A percentile compares a stretch with the other conserved stretches of the same genome.
Evolutionary conservation across 2,113 vertebrate genomes (phyloP).

Genomic region (Urocitellus parryii): DNA sequence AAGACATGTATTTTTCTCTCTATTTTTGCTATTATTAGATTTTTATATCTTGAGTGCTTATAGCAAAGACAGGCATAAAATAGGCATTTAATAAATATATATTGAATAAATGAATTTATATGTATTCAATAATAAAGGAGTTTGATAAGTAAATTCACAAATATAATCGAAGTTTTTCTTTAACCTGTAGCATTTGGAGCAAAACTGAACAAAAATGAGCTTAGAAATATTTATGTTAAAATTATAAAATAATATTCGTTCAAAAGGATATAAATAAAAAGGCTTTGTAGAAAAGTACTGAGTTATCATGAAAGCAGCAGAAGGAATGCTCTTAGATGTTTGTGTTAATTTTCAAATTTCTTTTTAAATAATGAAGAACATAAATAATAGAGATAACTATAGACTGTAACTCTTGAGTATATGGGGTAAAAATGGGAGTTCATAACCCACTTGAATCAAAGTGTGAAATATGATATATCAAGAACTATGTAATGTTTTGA

Average conservation of each 20-base stretch:
- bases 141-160: background rate
- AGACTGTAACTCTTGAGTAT: background rate
- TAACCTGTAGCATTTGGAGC: background rate
- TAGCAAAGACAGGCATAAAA: background rate
- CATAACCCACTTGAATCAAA: no score
- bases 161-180: conserved; percentile 9
- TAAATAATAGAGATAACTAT: background rate
- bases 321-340: background rate
- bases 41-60: background rate
- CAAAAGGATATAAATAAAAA: background rate
- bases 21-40: conserved; percentile 8
- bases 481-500: no score
- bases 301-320: background rate
- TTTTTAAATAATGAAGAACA: background rate
- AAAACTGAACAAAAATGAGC: conserved; percentile 30
- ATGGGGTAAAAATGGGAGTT: no score
- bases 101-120: background rate
- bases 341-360: background rate
- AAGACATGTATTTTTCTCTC: background rate
- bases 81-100: conserved; percentile 18
- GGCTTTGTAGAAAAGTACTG: background rate
- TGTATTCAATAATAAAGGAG: background rate
- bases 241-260: background rate
- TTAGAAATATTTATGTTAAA: conserved; percentile 27
- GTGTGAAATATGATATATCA: no score